These are phyloP conservation scores for Pomacea maculata DNA, from an alignment of 1,140 invertebrate genomes.

Conservation along the genomic window DNA sequence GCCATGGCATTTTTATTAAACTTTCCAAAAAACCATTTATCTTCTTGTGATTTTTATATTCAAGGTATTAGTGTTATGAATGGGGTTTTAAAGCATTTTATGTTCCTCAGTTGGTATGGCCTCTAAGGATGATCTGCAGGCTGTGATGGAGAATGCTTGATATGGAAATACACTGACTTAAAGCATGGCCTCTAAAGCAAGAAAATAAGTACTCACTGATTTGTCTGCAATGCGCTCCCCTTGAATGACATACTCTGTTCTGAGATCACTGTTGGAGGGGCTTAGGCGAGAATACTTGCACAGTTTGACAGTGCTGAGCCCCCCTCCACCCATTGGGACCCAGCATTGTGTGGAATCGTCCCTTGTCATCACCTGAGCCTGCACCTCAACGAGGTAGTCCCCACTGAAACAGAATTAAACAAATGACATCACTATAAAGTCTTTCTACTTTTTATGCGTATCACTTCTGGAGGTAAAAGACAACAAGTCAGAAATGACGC, in stretches of 20 bases:
- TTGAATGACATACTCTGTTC: constrained; percentile 89
- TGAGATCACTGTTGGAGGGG: constrained; percentile 46
- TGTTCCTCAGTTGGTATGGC: too few relatives aligned
- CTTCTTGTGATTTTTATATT: too few relatives aligned
- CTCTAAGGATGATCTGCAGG: too few relatives aligned
- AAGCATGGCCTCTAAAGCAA: not conserved
- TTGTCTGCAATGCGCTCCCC: constrained; percentile 91
- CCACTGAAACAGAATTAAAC: constrained; percentile 65
- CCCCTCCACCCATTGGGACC: constrained; percentile 92
- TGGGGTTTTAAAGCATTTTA: too few relatives aligned
- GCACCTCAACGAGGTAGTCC: constrained; percentile 92
- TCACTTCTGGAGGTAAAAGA: too few relatives aligned
- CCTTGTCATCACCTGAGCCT: constrained; percentile 97
- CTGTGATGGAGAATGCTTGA: too few relatives aligned
- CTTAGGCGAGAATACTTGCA: constrained; percentile 45
- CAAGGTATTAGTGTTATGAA: too few relatives aligned
- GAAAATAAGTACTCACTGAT: constrained; percentile 73
- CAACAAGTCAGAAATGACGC: too few relatives aligned
- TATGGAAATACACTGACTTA: too few relatives aligned
- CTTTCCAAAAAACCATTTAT: too few relatives aligned
- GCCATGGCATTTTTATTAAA: too few relatives aligned
- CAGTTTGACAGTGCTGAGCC: constrained; percentile 79
- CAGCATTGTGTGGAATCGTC: constrained; percentile 96
- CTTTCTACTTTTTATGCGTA: too few relatives aligned
- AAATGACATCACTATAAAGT: constrained; percentile 15